These are phyloP conservation scores for Sternotherus odoratus DNA, from an alignment of 2,797 vertebrate genomes.

Conservation along the genomic window DNA sequence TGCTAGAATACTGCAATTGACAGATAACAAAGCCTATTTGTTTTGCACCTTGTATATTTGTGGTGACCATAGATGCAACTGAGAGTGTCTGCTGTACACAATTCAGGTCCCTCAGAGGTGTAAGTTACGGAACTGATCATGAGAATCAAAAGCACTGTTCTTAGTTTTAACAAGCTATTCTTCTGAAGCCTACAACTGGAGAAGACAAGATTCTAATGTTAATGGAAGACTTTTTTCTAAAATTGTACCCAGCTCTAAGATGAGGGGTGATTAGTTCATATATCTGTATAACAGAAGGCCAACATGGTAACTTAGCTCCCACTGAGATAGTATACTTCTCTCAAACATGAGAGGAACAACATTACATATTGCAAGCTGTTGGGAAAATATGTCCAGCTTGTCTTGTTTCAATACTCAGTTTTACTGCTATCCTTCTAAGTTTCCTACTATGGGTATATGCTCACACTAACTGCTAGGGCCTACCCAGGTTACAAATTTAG, in stretches of 20 bases:
- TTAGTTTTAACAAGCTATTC: conserved; percentile 70
- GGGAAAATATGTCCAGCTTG: not conserved
- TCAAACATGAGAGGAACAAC: not conserved
- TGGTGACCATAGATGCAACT: conserved; percentile 21
- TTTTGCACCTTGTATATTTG: not conserved
- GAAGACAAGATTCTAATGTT: conserved; percentile 33
- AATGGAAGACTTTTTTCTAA: conserved; percentile 44
- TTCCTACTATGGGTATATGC: not conserved
- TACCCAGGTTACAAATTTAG: rapidly evolving
- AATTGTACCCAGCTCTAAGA: not conserved
- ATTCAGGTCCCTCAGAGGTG: conserved; percentile 8
- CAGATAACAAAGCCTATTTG: conserved; percentile 23
- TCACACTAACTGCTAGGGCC: not conserved
- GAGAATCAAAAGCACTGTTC: conserved; percentile 27
- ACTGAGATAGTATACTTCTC: not conserved
- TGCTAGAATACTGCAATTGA: conserved; percentile 55
- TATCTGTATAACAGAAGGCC: conserved; percentile 3
- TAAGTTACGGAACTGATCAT: conserved; percentile 32
- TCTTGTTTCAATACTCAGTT: rapidly evolving
- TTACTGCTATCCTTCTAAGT: not conserved
- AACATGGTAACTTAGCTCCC: not conserved
- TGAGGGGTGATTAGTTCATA: not conserved
- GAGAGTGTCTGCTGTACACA: not conserved
- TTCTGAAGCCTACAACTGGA: conserved; percentile 59
- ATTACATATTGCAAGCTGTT: not conserved